Conservation (phyloP, 2,113 vertebrate species). For the Larimichthys polyactis region DNA sequence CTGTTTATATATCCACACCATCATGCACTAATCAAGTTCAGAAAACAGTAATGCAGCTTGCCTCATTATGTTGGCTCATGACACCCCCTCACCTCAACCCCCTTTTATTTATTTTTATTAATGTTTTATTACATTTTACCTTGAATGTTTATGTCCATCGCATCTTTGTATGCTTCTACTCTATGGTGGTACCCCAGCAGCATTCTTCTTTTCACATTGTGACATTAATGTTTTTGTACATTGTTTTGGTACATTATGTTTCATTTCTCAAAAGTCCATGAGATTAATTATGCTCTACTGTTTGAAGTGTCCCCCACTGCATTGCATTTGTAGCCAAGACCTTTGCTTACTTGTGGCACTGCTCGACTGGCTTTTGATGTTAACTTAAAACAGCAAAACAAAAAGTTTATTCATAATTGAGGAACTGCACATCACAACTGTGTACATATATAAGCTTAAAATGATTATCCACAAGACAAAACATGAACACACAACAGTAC, state of each 20-base stretch:
- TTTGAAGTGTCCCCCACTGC: constrained; percentile 8
- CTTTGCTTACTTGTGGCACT: constrained; percentile 17
- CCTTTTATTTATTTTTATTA: neutral
- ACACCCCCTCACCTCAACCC: neutral
- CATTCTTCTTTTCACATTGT: neutral
- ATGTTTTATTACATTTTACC: neutral
- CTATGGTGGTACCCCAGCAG: neutral
- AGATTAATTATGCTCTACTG: neutral
- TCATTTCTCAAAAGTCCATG: neutral
- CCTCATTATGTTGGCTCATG: constrained; percentile 30
- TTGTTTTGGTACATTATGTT: constrained; percentile 7
- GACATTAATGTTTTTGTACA: neutral
- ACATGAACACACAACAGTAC: neutral
- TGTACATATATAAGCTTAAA: neutral
- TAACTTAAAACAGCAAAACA: neutral
- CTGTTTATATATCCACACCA: constrained; percentile 78
- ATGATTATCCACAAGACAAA: neutral
- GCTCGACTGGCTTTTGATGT: constrained; percentile 52
- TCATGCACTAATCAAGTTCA: constrained; percentile 58
- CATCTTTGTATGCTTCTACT: constrained; percentile 13
- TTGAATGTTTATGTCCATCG: constrained; percentile 32
- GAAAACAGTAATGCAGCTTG: constrained; percentile 37
- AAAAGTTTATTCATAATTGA: neutral
- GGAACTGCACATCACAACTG: neutral
- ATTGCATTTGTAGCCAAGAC: constrained; percentile 24